Base-by-base conservation (phyloP, 1,140 invertebrate genomes). In the Phenacoccus solenopsis region DNA sequence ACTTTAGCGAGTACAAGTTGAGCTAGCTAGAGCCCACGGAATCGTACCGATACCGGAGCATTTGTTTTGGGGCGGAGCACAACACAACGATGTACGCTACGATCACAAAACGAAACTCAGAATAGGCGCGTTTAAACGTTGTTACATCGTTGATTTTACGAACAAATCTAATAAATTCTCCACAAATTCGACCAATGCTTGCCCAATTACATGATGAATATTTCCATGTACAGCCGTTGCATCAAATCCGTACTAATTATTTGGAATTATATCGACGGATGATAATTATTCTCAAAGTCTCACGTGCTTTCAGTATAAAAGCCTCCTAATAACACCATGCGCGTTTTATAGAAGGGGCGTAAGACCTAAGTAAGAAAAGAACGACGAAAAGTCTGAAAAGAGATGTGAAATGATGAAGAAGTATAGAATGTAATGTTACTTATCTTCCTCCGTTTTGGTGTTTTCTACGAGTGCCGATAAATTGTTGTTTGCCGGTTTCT, bases 401-500 rank as follows among this genome's bases (percentile, higher is more conserved):
- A 64, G 59, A 64, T 64, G 59, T 24, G 59, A 64, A 22, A 27
- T 64, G 59, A 64, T 64, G 59, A 64, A 64, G 59, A 64, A 64
- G 59, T 64, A 22, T 64, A 64, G 10, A 64, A 64, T 22, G 20
- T 64, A 64, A 64, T 64, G 59, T 64, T 64, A 22, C 59, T 64
- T 64, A 64, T 64, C 59, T 64, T 27, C 25, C 59, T 64, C 59
- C 59, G 59, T 64, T 64, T 64, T 64, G 59, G 59, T 64, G 25
- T 64, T 64, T 64, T 64, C 59, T 64, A 64, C 59, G 59, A 64
- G 59, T 64, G 59, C 59, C 59, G 59, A 64, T 64, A 64, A 64
- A 64, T 64, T 64, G 59, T 64, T 27, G 59, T 64, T 64, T 64
- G 10, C 59, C 25, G 59, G 59, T 64, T 64, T 64, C 59, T 64